Conservation (phyloP, 2,113 vertebrate species). For the Pollachius pollachius region DNA sequence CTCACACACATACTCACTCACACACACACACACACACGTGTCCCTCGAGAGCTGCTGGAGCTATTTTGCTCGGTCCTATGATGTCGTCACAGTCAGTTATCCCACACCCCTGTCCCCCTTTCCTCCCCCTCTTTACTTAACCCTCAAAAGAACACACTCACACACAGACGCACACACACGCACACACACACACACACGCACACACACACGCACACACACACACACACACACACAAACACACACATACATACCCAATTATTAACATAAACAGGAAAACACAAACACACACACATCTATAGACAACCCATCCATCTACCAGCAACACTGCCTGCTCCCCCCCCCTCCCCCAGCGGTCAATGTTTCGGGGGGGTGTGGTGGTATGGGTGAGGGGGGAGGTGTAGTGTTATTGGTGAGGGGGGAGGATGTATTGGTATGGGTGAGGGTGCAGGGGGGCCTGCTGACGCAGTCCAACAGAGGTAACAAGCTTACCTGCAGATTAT, state of each 20-base stretch:
- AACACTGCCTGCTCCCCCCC: slow-evolving; percentile 24
- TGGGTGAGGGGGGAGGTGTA: too few relatives aligned
- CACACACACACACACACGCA: too few relatives aligned
- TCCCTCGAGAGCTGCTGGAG: slow-evolving; percentile 61
- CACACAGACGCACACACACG: too few relatives aligned
- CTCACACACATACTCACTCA: slow-evolving; percentile 10
- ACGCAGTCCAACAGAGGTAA: slow-evolving; percentile 76
- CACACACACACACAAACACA: too few relatives aligned
- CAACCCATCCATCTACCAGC: slow-evolving; percentile 5
- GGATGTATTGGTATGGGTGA: too few relatives aligned
- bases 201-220: too few relatives aligned
- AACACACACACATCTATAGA: too few relatives aligned
- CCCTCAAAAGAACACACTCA: too few relatives aligned
- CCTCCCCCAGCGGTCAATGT: slow-evolving; percentile 70
- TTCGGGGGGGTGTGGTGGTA: slow-evolving; percentile 10
- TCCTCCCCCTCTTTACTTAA: neutral
- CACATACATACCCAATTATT: too few relatives aligned
- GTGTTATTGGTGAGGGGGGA: too few relatives aligned
- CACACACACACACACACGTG: neutral
- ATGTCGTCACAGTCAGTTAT: slow-evolving; percentile 74
- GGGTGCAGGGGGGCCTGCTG: slow-evolving; percentile 66
- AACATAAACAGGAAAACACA: too few relatives aligned
- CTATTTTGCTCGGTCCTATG: slow-evolving; percentile 75
- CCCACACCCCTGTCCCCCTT: slow-evolving; percentile 30
- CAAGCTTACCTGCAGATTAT: slow-evolving; percentile 83